Evolutionary conservation across 1,140 invertebrate species (phyloP).

Genomic region (Hycleus cichorii): DNA sequence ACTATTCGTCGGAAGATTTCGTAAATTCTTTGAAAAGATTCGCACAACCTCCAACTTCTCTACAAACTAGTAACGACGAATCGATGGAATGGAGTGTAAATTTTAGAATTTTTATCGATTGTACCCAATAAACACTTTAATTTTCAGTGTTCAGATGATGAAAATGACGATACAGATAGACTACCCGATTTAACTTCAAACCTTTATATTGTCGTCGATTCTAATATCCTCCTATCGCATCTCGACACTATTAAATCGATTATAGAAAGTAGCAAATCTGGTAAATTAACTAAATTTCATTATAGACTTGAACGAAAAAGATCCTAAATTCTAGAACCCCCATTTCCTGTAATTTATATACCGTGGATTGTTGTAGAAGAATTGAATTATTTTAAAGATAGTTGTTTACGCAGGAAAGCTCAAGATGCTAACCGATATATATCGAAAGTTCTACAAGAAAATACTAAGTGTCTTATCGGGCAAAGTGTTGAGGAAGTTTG

Average conservation of each 20-base stretch:
- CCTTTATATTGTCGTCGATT: conserved; percentile 30
- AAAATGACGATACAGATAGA: not conserved
- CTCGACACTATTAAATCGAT: conserved; percentile 25
- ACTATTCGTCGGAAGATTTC: no score
- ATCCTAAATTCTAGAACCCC: conserved; percentile 7
- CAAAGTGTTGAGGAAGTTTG: conserved; percentile 25
- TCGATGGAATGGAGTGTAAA: not conserved
- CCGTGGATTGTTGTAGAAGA: conserved; percentile 32
- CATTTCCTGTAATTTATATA: conserved; percentile 21
- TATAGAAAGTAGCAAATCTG: conserved; percentile 16
- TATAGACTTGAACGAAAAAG: not conserved
- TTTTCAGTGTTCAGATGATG: not conserved
- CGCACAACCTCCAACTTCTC: not conserved
- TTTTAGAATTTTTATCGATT: not conserved
- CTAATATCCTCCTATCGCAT: conserved; percentile 32
- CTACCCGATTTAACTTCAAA: not conserved
- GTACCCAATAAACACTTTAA: no score
- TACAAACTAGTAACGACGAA: not conserved
- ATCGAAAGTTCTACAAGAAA: conserved; percentile 13
- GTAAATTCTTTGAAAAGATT: no score
- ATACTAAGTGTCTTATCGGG: conserved; percentile 21
- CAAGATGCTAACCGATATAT: conserved; percentile 22
- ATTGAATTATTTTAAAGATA: conserved; percentile 26
- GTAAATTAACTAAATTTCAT: conserved; percentile 5
- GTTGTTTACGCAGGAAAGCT: conserved; percentile 13